Base-by-base conservation (phyloP, 2,113 vertebrate species). In the Festucalex cinctus region DNA sequence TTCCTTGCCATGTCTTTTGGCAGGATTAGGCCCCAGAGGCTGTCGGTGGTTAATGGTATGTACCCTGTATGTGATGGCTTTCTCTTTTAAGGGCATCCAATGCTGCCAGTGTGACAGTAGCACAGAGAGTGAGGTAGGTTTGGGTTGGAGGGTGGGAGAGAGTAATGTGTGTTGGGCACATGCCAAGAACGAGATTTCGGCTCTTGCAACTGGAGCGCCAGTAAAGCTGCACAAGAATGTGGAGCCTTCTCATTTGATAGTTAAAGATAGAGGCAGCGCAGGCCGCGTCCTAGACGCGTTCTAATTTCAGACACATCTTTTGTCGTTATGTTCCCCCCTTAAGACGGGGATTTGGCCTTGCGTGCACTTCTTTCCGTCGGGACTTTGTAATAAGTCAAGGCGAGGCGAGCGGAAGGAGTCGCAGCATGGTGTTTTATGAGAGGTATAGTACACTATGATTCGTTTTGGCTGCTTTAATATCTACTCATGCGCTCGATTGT, bases 201-300 rank as follows among this genome's bases (percentile, higher is more conserved):
- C 68, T 84, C 86, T 57, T 93, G 92, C 87, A 93, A 94, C 93
- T 93, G 93, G 95, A 92, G 86, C 86, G 83, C 91, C 88, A 87
- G 92, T 91, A 88, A 91, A 93, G 93, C 94, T 87, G 87, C 76
- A 74, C 86, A 94, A 94, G 97, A 98, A 98, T 97, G 95, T 92
- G 86, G 93, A 93, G 93, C 92, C 92, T 88, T 93, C 93, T 94
- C 92, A 88, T 93, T 94, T 92, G 91, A 49, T 92, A 93, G 96
- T 97, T 98, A 98, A 97, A 98, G 95, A 98, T 98, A 98, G 96
- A 93, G 89, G 66, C 93, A 85, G 91, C 88, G 72, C 78, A 91
- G 86, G 81, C 85, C 88, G 88, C 86, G 85, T 89, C 83, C 86
- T 88, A 7, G 87, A 90, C 91, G 86, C 91, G 88, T 85, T 92